Conservation (phyloP, 2,797 vertebrate species). For the Gymnocypris eckloni region DNA sequence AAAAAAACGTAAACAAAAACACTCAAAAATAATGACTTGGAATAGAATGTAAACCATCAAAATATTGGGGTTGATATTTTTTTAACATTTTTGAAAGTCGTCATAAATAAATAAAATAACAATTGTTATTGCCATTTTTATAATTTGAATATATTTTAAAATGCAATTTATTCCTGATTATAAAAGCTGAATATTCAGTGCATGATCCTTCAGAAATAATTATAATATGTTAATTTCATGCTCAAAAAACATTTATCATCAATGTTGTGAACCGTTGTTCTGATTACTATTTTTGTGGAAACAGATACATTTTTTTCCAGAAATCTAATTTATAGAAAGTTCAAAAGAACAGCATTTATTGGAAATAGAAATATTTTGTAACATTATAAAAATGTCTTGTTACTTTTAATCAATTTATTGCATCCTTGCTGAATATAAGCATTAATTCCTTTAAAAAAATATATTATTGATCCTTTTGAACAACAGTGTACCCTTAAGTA, state of each 20-base stretch:
- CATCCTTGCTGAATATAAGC: background rate
- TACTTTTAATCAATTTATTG: background rate
- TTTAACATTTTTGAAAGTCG: background rate
- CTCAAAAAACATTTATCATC: no score
- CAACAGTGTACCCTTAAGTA: background rate
- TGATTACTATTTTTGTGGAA: background rate
- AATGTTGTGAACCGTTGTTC: background rate
- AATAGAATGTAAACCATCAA: background rate
- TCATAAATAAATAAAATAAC: background rate
- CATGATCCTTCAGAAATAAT: background rate
- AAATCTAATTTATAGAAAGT: background rate
- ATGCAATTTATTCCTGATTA: background rate
- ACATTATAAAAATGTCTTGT: background rate
- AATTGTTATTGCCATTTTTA: no score
- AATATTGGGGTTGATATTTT: background rate
- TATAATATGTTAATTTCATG: background rate
- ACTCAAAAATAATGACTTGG: background rate
- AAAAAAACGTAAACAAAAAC: slow-evolving; percentile 21
- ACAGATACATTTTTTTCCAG: background rate
- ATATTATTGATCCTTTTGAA: background rate
- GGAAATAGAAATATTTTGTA: background rate
- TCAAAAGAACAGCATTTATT: background rate
- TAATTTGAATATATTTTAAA: no score
- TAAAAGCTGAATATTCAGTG: background rate
- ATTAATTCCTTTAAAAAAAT: background rate